Base-by-base conservation (phyloP, 2,113 vertebrate species). In the Aspiorhynchus laticeps region DNA sequence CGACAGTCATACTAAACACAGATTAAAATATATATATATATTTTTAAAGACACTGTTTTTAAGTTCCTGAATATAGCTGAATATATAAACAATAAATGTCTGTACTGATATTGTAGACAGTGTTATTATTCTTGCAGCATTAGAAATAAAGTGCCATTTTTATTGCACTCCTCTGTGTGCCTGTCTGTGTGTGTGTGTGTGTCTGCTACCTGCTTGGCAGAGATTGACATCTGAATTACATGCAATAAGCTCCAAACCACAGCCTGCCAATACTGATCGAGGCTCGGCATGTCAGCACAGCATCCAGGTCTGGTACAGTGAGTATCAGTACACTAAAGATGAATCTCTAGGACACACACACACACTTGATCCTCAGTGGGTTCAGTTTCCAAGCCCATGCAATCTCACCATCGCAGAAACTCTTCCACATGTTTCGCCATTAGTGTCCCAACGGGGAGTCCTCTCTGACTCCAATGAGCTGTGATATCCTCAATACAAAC, bases 211-310 rank as follows among this genome's bases (percentile, higher is more conserved):
- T 81, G n/a, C 36, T 67, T 63, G 56, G 36, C 78, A 85, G 73
- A 80, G 87, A 82, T 83, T 87, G 89, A 80, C 87, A 90, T 88
- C 77, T 85, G 87, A 90, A 88, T 88, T 88, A 88, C 85, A 81
- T 88, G 85, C 67, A 83, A 88, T 88, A 87, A 88, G 79, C 65
- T 59, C 63, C 85, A 87, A 90, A 90, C 89, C 83, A 91, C 90
- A 86, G 90, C 85, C 71, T 91, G 88, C 63, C 90, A 87, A 89
- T 89, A 85, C 85, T 77, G 83, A 88, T 86, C 59, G 75, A 81
- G 67, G 14, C 85, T 80, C 53, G 38, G 75, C 67, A 80, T 86
- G 53, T 88, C 78, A 83, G 56, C 46, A 61, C 28, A 48, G 28
- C 48, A 78, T 80, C 65, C 63, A 43, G 67, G 41, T 4, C 71